A percentile compares a stretch with the other conserved stretches of the same genome.
These are phyloP conservation scores for Notothenia coriiceps DNA, from an alignment of 2,113 vertebrate species.

Conservation along the genomic window DNA sequence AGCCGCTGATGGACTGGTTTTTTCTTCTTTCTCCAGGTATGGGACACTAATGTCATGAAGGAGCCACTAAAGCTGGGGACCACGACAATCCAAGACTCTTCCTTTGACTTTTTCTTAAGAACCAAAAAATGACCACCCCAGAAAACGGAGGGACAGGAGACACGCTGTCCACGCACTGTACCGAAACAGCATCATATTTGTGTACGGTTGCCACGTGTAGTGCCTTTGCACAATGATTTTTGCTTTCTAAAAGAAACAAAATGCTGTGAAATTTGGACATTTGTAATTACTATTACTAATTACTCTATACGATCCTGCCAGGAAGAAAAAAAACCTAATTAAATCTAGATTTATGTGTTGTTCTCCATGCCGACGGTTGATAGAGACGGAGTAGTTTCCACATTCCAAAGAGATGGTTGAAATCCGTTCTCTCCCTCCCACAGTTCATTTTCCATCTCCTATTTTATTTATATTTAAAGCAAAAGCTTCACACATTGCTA, in stretches of 20 bases:
- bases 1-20: conserved; percentile 17
- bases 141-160: conserved; percentile 49
- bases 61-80: conserved; percentile 81
- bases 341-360: conserved; percentile 48
- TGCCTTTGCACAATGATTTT: conserved; percentile 89
- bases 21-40: conserved; percentile 68
- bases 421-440: conserved; percentile 65
- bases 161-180: conserved; percentile 89
- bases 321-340: conserved; percentile 41
- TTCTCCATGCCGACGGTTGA: conserved; percentile 31
- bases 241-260: conserved; percentile 80
- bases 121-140: conserved; percentile 74
- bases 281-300: conserved; percentile 59
- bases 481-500: conserved; percentile 82
- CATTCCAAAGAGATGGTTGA: conserved; percentile 72
- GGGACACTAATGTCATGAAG: conserved; percentile 85
- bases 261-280: conserved; percentile 92
- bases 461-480: conserved; percentile 85
- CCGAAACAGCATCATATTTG: conserved; percentile 81
- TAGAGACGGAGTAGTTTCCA: conserved; percentile 50
- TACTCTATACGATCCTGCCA: conserved; percentile 63
- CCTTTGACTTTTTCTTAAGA: conserved; percentile 87
- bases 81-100: conserved; percentile 88
- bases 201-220: conserved; percentile 85
- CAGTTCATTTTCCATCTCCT: conserved; percentile 75